These are phyloP conservation scores for Adelognathus sp. DNA, from an alignment of 2,888 invertebrate genomes.

Conservation along the genomic window DNA sequence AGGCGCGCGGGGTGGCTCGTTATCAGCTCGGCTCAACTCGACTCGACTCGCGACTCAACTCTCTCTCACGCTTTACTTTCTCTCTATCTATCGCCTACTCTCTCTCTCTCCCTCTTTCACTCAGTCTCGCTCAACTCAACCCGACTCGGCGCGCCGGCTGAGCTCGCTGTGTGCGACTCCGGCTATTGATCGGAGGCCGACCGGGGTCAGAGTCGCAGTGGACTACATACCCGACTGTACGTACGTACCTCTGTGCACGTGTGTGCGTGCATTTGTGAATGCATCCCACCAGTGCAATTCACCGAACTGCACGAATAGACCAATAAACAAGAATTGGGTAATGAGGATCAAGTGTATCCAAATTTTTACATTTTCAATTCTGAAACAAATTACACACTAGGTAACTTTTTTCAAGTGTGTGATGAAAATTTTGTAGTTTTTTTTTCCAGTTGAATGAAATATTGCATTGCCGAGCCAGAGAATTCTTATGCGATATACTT, in stretches of 20 bases:
- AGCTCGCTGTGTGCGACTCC: constrained; percentile 73
- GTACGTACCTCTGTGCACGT: constrained; percentile 34
- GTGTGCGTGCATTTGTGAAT: constrained; percentile 39
- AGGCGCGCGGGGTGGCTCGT: constrained; percentile 46
- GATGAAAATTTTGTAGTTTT: too few species aligned
- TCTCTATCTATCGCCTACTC: neutral
- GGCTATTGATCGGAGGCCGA: constrained; percentile 80
- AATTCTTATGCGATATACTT: too few species aligned
- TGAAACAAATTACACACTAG: too few species aligned
- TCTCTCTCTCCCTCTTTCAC: constrained; percentile 47
- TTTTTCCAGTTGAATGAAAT: too few species aligned
- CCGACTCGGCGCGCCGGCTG: constrained; percentile 71
- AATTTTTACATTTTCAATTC: neutral
- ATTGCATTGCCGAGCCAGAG: too few species aligned
- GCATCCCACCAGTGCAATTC: constrained; percentile 32
- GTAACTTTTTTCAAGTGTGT: too few species aligned
- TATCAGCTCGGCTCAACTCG: constrained; percentile 56
- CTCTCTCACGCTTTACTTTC: constrained; percentile 35
- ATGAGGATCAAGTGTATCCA: neutral
- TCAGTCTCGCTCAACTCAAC: constrained; percentile 65
- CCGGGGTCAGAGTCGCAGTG: constrained; percentile 80
- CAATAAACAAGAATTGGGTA: constrained; percentile 4
- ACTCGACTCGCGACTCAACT: constrained; percentile 52
- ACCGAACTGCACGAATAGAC: constrained; percentile 26
- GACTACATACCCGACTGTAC: constrained; percentile 74